Percentiles rank a stretch among this genome's conserved stretches.
Evolutionary conservation across 2,888 invertebrate species (phyloP).

Genomic region (Acleris emargana): DNA sequence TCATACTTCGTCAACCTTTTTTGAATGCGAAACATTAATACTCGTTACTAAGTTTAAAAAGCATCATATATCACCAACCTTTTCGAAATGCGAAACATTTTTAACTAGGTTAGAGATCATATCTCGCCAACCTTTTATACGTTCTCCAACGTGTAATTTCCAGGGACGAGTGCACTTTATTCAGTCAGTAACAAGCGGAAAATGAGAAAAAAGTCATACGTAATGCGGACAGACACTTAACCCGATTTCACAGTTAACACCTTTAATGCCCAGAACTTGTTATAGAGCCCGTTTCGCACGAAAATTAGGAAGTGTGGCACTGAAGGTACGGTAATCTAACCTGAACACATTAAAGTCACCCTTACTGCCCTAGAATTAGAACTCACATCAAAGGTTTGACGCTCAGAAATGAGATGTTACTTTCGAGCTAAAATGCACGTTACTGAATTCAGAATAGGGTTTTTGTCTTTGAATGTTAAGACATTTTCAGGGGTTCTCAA

Average conservation of each 20-base stretch:
- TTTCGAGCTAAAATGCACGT: slow-evolving; percentile 10
- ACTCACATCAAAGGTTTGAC: neutral
- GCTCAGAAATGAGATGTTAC: neutral
- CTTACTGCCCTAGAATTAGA: slow-evolving; percentile 9
- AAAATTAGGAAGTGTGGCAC: too few species aligned
- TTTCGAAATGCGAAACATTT: neutral
- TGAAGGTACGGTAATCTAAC: too few species aligned
- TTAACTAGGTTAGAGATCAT: neutral
- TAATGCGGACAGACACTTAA: slow-evolving; percentile 49
- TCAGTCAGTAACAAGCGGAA: slow-evolving; percentile 41
- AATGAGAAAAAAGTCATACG: slow-evolving; percentile 49
- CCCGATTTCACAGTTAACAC: slow-evolving; percentile 40
- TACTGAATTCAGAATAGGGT: neutral
- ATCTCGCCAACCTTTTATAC: slow-evolving; percentile 8
- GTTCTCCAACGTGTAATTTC: slow-evolving; percentile 18
- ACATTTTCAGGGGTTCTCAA: too few species aligned
- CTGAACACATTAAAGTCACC: neutral
- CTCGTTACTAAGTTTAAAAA: too few species aligned
- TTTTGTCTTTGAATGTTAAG: neutral
- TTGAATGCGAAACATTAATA: too few species aligned
- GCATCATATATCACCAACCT: too few species aligned
- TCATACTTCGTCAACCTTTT: too few species aligned
- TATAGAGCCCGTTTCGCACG: too few species aligned
- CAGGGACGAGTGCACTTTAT: slow-evolving; percentile 33
- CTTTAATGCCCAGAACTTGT: neutral